Conservation (phyloP, 2,797 vertebrate genomes). For the Mionectes olivaceus region DNA sequence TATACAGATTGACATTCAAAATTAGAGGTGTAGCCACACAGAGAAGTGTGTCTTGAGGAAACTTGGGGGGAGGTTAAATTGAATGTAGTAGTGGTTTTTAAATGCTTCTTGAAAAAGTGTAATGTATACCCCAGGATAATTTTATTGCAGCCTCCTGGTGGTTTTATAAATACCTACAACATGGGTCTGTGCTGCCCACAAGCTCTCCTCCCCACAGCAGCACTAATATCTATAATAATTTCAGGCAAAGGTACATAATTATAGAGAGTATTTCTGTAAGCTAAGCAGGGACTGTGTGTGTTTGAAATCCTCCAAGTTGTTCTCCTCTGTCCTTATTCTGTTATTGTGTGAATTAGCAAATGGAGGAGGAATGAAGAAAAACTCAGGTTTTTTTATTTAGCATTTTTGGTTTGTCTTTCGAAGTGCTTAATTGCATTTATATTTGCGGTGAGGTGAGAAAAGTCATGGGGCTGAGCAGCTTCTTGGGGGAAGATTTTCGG, state of each 20-base stretch:
- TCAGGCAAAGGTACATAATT: neutral
- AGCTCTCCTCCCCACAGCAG: constrained; percentile 15
- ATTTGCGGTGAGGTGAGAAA: neutral
- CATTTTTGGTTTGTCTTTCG: neutral
- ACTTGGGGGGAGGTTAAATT: constrained; percentile 9
- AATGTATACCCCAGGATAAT: neutral
- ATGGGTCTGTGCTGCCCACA: neutral
- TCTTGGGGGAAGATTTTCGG: neutral
- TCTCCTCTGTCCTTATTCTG: neutral
- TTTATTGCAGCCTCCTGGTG: constrained; percentile 44
- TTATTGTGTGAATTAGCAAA: neutral
- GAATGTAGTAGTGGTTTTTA: neutral
- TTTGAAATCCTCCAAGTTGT: neutral
- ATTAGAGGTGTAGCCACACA: constrained; percentile 4
- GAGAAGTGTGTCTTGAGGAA: neutral
- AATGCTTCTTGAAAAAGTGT: constrained; percentile 5
- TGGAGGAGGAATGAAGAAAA: neutral
- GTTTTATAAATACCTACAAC: constrained; percentile 36
- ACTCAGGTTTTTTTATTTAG: neutral
- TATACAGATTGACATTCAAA: neutral
- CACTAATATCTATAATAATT: neutral
- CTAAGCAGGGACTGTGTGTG: neutral
- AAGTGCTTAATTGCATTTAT: neutral
- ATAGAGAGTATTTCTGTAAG: neutral
- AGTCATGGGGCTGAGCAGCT: neutral